Percentiles rank a stretch among this genome's conserved stretches.
These are phyloP conservation scores for Pyrrhosoma nymphula DNA, from an alignment of 2,888 invertebrate species.

Conservation along the genomic window DNA sequence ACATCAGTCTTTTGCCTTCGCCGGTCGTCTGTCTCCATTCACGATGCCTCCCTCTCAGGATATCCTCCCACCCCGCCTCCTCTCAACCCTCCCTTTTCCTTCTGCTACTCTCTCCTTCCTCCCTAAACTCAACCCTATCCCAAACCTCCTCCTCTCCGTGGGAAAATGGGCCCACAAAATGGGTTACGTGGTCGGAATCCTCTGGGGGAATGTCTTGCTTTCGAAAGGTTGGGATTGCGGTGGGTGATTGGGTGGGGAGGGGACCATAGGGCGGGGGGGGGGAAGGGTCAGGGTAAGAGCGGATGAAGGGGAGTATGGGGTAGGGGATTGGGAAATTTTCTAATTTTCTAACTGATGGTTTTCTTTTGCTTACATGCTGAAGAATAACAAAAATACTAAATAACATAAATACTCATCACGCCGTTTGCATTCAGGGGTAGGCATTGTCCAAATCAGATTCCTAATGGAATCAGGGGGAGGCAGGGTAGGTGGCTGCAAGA, in stretches of 20 bases:
- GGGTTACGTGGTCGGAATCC: constrained; percentile 36
- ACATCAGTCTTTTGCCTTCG: background rate
- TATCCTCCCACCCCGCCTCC: background rate
- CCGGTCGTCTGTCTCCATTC: background rate
- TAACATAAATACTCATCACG: no score
- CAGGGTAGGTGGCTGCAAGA: no score
- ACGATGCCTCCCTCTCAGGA: background rate
- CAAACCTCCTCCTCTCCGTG: background rate
- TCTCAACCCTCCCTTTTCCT: background rate
- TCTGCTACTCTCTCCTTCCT: background rate
- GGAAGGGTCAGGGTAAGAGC: background rate
- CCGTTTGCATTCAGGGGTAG: no score
- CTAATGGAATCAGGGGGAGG: no score
- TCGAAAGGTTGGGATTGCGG: constrained; percentile 18
- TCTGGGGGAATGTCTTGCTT: constrained; percentile 13
- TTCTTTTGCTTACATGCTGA: no score
- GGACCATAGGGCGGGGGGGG: background rate
- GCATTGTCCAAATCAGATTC: no score
- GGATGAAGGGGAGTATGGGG: background rate
- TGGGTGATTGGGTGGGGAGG: constrained; percentile 2
- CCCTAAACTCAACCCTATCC: background rate
- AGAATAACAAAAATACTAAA: no score
- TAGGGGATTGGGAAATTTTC: no score
- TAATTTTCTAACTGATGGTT: no score
- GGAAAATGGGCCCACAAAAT: constrained; percentile 21